Evolutionary conservation across 2,113 vertebrate genomes (phyloP), one percentile per base, ranked within the genome.

Genomic region (Ciconia maguari): DNA sequence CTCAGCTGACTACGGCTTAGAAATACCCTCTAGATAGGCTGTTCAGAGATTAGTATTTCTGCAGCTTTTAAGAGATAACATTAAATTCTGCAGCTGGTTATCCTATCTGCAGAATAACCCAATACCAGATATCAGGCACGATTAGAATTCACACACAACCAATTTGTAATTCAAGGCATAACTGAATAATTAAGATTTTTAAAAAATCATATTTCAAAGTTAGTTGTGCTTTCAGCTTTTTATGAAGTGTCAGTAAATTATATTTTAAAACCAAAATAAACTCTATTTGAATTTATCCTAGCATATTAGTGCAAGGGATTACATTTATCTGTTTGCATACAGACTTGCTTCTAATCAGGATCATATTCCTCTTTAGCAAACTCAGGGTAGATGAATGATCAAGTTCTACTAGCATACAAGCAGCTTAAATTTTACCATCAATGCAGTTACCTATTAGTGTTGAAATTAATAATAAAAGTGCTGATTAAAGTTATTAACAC

Each of bases 101-200:
- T 54, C 22, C 30, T 87, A 18, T 21, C 76, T 64, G 41, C 52
- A 58, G 44, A 92, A 87, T 29, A 92, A 91, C 25, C n/a, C 0
- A 0, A 13, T 41, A 82, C 16, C n/a, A 85, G 76, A 49, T 42
- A 38, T 6, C 60, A 12, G 29, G 11, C 38, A 64, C 1, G 1
- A 77, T 44, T 65, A 55, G 72, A 95, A 78, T n/a, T 89, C 19
- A 25, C 6, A 16, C 16, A 68, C 24, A 52, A 75, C 11, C 6
- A 22, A 60, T 76, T 29, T 72, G 29, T 52, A 66, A 75, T 65
- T 90, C n/a, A 77, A 89, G n/a, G 20, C 6, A 48, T 26, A 76
- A 64, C 7, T 29, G 41, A 69, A 21, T 19, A 64, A 87, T n/a
- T 68, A 57, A 44, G n/a, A 36, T 55, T 24, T 4, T 1, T 13